These are phyloP conservation scores for Noctuana brunneofusca DNA, from an alignment of 2,888 invertebrate genomes.

Conservation along the genomic window DNA sequence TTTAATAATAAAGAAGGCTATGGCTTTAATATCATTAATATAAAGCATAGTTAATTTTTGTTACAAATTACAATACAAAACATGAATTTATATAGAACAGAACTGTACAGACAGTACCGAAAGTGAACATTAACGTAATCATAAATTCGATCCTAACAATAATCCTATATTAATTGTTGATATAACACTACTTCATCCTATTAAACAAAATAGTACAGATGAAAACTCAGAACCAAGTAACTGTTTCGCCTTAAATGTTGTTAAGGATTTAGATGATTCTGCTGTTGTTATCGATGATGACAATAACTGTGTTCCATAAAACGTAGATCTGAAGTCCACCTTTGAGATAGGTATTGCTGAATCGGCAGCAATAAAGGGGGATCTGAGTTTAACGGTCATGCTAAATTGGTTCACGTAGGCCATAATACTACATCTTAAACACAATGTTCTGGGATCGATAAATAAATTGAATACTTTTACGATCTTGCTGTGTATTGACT, in stretches of 20 bases:
- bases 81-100: no score
- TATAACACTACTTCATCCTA: no score
- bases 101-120: no score
- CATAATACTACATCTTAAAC: constrained; percentile 49
- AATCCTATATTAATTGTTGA: no score
- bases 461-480: constrained; percentile 55
- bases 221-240: background rate
- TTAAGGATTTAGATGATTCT: background rate
- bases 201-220: no score
- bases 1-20: no score
- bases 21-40: no score
- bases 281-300: background rate
- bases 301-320: constrained; percentile 6
- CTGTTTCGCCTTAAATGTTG: background rate
- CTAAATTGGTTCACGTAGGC: constrained; percentile 55
- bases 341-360: constrained; percentile 41
- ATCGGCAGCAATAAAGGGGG: constrained; percentile 45
- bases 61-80: no score
- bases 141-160: no score
- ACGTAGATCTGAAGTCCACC: constrained; percentile 19
- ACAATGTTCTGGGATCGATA: constrained; percentile 44
- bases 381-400: constrained; percentile 43
- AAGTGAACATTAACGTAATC: no score
- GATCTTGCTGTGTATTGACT: constrained; percentile 38
- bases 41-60: no score